phyloP scores from a whole-genome alignment of 1,140 invertebrate species.

The Bombus difficillimus region DNA sequence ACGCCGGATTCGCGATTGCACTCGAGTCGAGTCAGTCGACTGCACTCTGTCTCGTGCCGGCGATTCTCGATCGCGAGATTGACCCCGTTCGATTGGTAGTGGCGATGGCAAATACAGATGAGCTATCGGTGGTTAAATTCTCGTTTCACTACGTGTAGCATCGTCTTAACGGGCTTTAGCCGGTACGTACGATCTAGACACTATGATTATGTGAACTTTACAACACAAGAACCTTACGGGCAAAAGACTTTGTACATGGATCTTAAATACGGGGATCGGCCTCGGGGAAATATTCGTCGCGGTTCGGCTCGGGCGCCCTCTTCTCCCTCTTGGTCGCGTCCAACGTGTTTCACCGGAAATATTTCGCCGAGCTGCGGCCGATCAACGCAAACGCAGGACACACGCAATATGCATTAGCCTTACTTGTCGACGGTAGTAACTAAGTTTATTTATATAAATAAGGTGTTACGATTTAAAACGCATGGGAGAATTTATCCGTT shows the following conservation, averaged over 20 bases:
- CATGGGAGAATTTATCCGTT: constrained; percentile 62
- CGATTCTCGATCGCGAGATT: constrained; percentile 42
- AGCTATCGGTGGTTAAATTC: constrained; percentile 81
- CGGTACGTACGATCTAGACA: constrained; percentile 78
- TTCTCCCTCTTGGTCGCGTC: neutral
- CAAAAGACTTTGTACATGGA: constrained; percentile 83
- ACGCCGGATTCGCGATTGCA: neutral
- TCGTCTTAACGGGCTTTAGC: constrained; percentile 72
- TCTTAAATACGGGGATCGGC: constrained; percentile 74
- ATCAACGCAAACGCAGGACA: constrained; percentile 72
- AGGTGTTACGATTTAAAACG: constrained; percentile 75
- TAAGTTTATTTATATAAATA: constrained; percentile 78
- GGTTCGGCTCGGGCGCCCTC: neutral
- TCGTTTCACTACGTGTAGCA: constrained; percentile 77
- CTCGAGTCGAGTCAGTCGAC: constrained; percentile 5
- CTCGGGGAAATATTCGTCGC: constrained; percentile 64
- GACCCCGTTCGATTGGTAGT: constrained; percentile 56
- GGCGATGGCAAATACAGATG: constrained; percentile 79
- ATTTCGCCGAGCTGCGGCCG: constrained; percentile 52
- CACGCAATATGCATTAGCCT: constrained; percentile 77
- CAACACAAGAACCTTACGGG: constrained; percentile 82
- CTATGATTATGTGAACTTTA: constrained; percentile 83
- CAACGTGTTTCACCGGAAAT: constrained; percentile 14
- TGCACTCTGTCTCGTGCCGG: neutral
- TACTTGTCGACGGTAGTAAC: constrained; percentile 75